Evolutionary conservation across 2,797 vertebrate genomes (phyloP), one percentile per base, ranked within the genome.

Genomic region (Choloepus didactylus): DNA sequence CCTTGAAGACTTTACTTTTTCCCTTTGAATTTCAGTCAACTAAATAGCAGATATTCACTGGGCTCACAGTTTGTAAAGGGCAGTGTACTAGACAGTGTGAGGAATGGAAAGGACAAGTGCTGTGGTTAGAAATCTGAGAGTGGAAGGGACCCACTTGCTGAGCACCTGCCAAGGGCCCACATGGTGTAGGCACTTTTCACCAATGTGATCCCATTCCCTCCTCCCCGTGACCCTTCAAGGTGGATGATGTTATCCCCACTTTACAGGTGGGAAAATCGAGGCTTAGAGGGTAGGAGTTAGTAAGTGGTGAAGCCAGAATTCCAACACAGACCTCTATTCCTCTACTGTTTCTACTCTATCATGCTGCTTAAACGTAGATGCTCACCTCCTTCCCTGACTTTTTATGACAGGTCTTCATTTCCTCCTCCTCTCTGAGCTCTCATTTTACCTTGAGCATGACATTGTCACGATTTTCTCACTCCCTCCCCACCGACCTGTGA

Each of bases 1-100:
- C 27, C 73, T n/a, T 9, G 73, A 9, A 5, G 29, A 4, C 46
- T 76, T 51, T 51, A 31, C 29, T 76, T 51, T n/a, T 16, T 51
- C 29, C 73, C 73, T 31, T n/a, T 51, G 9, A 31, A 51, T 76
- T 76, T 51, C 19, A 51, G 46, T 51, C 38, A 72, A 27, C 31
- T 16, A 62, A 49, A 54, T 11, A 46, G 35, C 38, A 79, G 59
- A 67, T 27, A 29, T 31, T 66, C 56, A 46, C 1, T 23, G 41
- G 14, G 29, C 12, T 14, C 9, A 2, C 1, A 12, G 25, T 60
- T 51, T 0, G 9, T 27, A 27, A 9, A 46, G 35, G 14, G 12
- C 35, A 31, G 14, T 14, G 9, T 31, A 18, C 41, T 10, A 12
- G 80, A 19, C 60, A 21, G 66, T 18, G 5, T n/a, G 21, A 46